Conservation (phyloP, 2,888 invertebrate genomes). For the Orchestes rusci region DNA sequence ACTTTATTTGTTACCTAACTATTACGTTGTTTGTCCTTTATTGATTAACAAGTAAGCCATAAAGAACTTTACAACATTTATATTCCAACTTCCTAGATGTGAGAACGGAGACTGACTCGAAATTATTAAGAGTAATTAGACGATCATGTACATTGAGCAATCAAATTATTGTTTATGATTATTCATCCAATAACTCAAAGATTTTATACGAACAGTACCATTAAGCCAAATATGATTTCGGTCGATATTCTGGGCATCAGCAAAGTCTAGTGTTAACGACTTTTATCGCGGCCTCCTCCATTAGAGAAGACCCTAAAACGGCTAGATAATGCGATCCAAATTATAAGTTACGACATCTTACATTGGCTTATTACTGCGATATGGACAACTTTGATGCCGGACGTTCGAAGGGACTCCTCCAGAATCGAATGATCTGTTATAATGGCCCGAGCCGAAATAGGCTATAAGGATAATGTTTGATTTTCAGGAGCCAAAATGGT, state of each 20-base stretch:
- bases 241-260: no score
- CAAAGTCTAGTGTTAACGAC: conserved; percentile 27
- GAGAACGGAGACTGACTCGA: no score
- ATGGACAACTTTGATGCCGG: conserved; percentile 22
- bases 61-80: no score
- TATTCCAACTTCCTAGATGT: no score
- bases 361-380: conserved; percentile 36
- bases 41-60: no score
- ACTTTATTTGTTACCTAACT: background rate
- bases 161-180: no score
- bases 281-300: conserved; percentile 34
- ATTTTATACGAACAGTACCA: no score
- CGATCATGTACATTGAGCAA: no score
- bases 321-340: conserved; percentile 37
- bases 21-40: no score
- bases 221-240: no score
- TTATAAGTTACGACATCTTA: conserved; percentile 41
- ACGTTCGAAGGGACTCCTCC: conserved; percentile 12
- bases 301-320: conserved; percentile 37
- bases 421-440: conserved; percentile 25
- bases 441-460: conserved; percentile 12
- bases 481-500: conserved; percentile 18
- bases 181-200: no score
- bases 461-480: conserved; percentile 22
- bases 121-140: no score